A percentile compares a stretch with the other conserved stretches of the same genome.
phyloP scores from a whole-genome alignment of 2,797 vertebrate species.

The Melanotaenia nigrans region DNA sequence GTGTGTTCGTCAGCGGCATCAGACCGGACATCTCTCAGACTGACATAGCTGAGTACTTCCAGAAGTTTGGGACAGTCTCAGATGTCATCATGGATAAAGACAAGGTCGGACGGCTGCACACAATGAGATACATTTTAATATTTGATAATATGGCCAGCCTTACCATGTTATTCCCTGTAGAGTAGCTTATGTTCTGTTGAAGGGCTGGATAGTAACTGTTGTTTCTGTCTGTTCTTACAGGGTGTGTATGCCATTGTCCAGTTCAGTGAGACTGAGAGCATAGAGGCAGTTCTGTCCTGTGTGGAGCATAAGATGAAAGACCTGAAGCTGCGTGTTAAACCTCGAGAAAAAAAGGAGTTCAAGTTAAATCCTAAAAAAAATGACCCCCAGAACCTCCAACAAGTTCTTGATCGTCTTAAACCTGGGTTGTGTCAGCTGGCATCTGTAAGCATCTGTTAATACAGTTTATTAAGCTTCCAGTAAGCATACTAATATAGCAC shows the following conservation, averaged over 20 bases:
- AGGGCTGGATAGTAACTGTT: neutral
- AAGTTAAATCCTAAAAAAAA: conserved; percentile 81
- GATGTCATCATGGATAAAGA: conserved; percentile 94
- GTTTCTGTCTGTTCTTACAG: conserved; percentile 64
- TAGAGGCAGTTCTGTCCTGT: conserved; percentile 75
- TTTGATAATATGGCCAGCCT: neutral
- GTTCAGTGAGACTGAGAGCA: conserved; percentile 77
- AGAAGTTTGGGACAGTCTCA: conserved; percentile 83
- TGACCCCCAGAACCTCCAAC: conserved; percentile 66
- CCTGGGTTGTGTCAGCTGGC: conserved; percentile 78
- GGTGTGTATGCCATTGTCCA: conserved; percentile 93
- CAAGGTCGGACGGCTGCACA: conserved; percentile 78
- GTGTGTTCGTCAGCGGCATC: conserved; percentile 92
- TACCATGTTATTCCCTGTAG: neutral
- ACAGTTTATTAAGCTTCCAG: neutral
- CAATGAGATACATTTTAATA: neutral
- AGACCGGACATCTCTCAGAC: conserved; percentile 78
- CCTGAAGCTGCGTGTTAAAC: conserved; percentile 86
- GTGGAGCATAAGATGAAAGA: conserved; percentile 83
- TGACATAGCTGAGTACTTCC: conserved; percentile 85
- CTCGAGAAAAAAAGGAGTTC: conserved; percentile 89
- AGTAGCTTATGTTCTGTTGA: neutral
- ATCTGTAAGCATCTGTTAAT: conserved; percentile 76
- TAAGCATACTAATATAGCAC: no score
- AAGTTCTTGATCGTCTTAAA: conserved; percentile 79